These are phyloP conservation scores for Temnothorax ravouxi DNA, from an alignment of 2,888 invertebrate species.

Conservation along the genomic window DNA sequence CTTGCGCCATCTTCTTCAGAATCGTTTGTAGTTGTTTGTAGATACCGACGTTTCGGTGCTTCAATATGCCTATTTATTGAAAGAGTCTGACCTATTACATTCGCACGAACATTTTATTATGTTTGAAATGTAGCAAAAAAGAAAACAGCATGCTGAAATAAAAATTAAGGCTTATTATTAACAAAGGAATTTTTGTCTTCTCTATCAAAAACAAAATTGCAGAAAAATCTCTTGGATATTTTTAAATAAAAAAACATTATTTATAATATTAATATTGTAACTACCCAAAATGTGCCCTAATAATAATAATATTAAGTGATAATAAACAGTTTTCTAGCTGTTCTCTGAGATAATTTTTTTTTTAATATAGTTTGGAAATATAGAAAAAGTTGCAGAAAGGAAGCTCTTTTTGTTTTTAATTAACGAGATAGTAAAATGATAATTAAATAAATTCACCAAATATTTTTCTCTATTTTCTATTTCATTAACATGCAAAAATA, in stretches of 20 bases:
- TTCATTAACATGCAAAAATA: background rate
- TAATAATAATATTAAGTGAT: background rate
- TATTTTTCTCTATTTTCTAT: background rate
- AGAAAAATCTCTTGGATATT: background rate
- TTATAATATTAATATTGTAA: slow-evolving; percentile 1
- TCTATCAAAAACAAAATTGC: background rate
- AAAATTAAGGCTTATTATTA: background rate
- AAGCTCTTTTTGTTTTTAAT: background rate
- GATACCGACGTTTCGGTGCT: background rate
- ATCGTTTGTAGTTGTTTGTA: too few species aligned
- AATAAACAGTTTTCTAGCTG: background rate
- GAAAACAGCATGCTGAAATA: too few species aligned
- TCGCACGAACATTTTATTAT: background rate
- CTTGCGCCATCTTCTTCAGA: too few species aligned
- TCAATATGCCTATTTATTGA: slow-evolving; percentile 3
- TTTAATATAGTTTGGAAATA: background rate
- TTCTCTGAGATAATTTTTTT: background rate
- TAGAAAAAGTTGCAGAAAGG: background rate
- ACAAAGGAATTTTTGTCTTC: background rate
- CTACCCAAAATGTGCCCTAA: background rate
- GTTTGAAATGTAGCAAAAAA: background rate
- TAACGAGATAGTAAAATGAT: too few species aligned
- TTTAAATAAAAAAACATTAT: background rate
- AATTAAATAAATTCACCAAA: background rate
- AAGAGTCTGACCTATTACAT: slow-evolving; percentile 15